Evolutionary conservation across 2,113 vertebrate genomes (phyloP).

Genomic region (Cacatua alba): DNA sequence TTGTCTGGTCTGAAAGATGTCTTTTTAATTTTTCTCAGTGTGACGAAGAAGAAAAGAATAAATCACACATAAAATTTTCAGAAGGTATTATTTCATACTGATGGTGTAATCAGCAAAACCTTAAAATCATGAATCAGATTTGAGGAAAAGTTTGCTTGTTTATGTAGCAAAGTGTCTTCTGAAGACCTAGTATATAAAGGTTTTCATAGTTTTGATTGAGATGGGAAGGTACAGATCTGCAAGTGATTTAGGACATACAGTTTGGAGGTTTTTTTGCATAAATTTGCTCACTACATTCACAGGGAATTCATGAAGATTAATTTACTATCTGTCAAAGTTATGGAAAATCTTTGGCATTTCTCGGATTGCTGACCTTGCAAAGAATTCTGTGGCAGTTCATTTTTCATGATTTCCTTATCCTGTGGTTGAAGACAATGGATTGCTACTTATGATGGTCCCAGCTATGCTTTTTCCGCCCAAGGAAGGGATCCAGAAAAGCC

Average conservation of each 20-base stretch:
- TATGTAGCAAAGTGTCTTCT: neutral
- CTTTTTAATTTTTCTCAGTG: slow-evolving; percentile 43
- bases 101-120: neutral
- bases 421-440: neutral
- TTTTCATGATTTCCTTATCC: neutral
- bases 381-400: neutral
- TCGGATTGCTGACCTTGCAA: neutral
- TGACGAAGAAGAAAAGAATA: slow-evolving; percentile 11
- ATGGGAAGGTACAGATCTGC: neutral
- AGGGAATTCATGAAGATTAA: neutral
- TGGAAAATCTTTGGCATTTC: neutral
- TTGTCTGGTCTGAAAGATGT: slow-evolving; percentile 11
- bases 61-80: neutral
- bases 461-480: neutral
- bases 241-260: neutral
- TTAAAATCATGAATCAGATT: neutral
- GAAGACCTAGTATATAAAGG: neutral
- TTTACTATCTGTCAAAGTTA: neutral
- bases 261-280: neutral
- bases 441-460: neutral
- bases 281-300: neutral
- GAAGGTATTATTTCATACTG: neutral
- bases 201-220: neutral
- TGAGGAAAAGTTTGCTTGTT: neutral
- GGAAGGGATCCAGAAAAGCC: neutral